Percentiles rank a stretch among this genome's conserved stretches.
These are phyloP conservation scores for Sciurus niger DNA, from an alignment of 2,113 vertebrate species.

Conservation along the genomic window DNA sequence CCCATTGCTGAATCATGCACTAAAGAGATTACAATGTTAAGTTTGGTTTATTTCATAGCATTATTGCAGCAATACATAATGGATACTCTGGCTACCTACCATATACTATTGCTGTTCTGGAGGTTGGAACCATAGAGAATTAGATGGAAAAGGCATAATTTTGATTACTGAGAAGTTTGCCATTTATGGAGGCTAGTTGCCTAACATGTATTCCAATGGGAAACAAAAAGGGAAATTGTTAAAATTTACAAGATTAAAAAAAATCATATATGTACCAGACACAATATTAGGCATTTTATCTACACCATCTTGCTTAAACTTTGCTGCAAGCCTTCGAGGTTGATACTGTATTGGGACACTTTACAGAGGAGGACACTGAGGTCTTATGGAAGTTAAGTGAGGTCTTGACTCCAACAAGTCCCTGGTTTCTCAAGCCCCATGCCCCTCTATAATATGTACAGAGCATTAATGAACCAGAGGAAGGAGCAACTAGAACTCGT, in stretches of 20 bases:
- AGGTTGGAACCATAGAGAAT: not conserved
- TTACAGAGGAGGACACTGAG: not conserved
- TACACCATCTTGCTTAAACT: constrained; percentile 13
- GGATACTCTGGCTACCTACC: not conserved
- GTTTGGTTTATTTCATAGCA: not conserved
- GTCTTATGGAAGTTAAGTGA: not conserved
- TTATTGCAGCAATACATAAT: not conserved
- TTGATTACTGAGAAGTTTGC: not conserved
- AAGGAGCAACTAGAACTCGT: not conserved
- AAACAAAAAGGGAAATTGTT: not conserved
- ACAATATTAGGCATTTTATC: not conserved
- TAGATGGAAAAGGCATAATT: not conserved
- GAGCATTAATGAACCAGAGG: not conserved
- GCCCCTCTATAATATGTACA: not conserved
- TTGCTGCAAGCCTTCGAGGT: not conserved
- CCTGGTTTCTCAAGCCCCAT: not conserved
- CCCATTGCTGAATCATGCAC: not conserved
- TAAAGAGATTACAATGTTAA: not conserved
- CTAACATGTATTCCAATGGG: not conserved
- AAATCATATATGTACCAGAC: not conserved
- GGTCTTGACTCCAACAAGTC: not conserved
- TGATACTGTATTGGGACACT: not conserved
- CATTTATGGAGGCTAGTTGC: not conserved
- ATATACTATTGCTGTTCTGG: not conserved
- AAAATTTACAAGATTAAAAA: too few species aligned